These are phyloP conservation scores for Lophius piscatorius DNA, from an alignment of 2,113 vertebrate genomes.

Conservation along the genomic window DNA sequence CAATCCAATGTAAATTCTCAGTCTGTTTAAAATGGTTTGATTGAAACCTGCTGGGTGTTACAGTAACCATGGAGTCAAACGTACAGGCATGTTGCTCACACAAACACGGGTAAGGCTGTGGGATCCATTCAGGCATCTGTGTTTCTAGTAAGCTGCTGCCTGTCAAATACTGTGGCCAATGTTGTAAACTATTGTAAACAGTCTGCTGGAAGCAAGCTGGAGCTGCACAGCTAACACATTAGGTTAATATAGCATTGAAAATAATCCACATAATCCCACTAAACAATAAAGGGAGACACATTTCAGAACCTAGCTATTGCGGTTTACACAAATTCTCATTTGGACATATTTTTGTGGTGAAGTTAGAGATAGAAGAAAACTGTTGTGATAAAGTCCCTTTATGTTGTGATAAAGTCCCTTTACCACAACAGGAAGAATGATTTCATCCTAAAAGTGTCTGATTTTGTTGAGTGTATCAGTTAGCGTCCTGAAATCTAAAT, in stretches of 20 bases:
- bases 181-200: constrained; percentile 55
- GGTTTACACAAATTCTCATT: too few relatives aligned
- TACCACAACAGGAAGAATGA: neutral
- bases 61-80: constrained; percentile 50
- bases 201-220: neutral
- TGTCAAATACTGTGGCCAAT: constrained; percentile 47
- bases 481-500: neutral
- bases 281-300: neutral
- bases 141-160: constrained; percentile 52
- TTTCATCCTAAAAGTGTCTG: neutral
- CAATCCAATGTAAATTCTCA: neutral
- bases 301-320: too few relatives aligned
- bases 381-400: too few relatives aligned
- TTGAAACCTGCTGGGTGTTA: constrained; percentile 29
- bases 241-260: neutral
- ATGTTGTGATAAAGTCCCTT: too few relatives aligned
- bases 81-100: constrained; percentile 42
- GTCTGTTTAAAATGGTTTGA: constrained; percentile 38
- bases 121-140: constrained; percentile 23
- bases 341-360: too few relatives aligned
- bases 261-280: neutral
- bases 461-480: neutral
- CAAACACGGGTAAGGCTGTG: constrained; percentile 50
- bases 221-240: too few relatives aligned
- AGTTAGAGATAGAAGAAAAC: too few relatives aligned